Conservation (phyloP, 2,888 invertebrate genomes). For the Caenorhabditis plicata region DNA sequence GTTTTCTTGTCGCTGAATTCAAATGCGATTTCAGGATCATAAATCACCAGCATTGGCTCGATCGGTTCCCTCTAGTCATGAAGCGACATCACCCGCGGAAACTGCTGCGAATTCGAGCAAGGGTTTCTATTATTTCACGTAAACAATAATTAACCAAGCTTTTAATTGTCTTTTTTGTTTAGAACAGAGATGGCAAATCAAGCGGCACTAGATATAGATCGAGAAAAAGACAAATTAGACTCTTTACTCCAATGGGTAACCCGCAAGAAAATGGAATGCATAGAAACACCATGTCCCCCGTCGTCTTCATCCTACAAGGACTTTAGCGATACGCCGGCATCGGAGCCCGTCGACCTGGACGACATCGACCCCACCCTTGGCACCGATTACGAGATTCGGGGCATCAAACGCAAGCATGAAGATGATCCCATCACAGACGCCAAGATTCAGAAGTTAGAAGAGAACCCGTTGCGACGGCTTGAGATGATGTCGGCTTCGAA, state of each 20-base stretch:
- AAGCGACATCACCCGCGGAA: constrained; percentile 17
- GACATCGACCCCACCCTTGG: constrained; percentile 15
- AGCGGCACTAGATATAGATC: constrained; percentile 28
- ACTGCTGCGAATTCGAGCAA: constrained; percentile 3
- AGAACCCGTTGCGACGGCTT: constrained; percentile 14
- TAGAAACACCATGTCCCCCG: not conserved
- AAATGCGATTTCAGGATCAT: constrained; percentile 4
- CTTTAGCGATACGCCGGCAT: not conserved
- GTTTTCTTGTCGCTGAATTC: not conserved
- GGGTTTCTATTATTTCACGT: constrained; percentile 13
- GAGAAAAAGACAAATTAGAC: constrained; percentile 25
- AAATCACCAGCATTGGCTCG: constrained; percentile 10
- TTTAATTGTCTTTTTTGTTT: constrained; percentile 3
- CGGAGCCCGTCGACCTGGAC: constrained; percentile 15
- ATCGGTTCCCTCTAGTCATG: constrained; percentile 25
- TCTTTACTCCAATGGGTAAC: constrained; percentile 13
- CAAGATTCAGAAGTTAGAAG: constrained; percentile 3
- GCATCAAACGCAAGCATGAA: constrained; percentile 8
- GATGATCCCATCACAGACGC: constrained; percentile 1
- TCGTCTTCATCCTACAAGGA: not conserved
- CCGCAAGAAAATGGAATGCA: not conserved
- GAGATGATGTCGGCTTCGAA: constrained; percentile 21
- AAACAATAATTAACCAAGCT: not conserved
- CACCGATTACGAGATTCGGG: not conserved
- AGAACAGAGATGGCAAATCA: constrained; percentile 35